A percentile compares a stretch with the other conserved stretches of the same genome.
These are phyloP conservation scores for Uria lomvia DNA, from an alignment of 2,113 vertebrate genomes.

Conservation along the genomic window DNA sequence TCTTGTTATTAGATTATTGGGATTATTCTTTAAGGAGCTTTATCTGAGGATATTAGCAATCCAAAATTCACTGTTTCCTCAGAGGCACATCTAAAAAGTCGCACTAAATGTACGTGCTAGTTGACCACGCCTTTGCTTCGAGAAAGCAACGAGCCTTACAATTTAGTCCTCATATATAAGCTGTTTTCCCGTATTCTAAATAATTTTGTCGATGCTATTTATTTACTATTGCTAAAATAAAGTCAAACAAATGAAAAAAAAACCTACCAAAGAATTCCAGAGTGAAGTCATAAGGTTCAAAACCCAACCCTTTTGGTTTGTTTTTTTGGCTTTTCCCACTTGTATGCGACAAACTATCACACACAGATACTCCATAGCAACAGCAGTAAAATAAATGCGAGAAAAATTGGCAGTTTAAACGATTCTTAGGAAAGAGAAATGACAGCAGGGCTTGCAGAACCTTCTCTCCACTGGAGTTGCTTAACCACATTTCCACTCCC, in stretches of 20 bases:
- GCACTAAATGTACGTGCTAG: rapidly evolving
- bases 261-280: neutral
- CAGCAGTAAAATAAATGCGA: neutral
- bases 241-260: neutral
- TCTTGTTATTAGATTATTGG: neutral
- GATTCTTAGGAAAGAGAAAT: neutral
- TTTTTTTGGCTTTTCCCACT: neutral
- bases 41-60: neutral
- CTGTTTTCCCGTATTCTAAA: neutral
- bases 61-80: neutral
- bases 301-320: neutral
- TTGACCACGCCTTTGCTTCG: neutral
- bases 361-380: neutral
- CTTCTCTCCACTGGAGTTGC: neutral
- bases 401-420: neutral
- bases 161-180: neutral
- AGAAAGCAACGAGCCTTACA: neutral
- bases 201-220: neutral
- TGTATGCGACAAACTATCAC: neutral
- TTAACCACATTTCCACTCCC: neutral
- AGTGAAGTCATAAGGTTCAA: neutral
- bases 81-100: neutral
- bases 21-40: neutral
- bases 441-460: neutral
- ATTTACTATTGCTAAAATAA: neutral